Base-by-base conservation (phyloP, 1,140 invertebrate species). In the Portunus trituberculatus region DNA sequence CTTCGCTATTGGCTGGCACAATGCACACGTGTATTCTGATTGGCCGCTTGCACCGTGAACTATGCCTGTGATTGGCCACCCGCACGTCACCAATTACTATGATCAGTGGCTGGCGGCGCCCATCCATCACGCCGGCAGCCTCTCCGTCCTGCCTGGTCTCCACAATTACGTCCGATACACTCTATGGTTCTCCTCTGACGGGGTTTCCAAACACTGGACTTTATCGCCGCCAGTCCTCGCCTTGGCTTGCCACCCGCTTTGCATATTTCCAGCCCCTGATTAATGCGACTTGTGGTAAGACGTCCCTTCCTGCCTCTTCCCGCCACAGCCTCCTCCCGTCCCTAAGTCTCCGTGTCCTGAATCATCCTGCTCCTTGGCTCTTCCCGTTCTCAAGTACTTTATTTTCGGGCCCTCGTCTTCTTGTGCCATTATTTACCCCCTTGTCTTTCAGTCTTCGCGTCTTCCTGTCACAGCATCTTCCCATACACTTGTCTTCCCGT, bases 31-130 rank as follows among this genome's bases (percentile, higher is more conserved):
- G 20, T 6, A 3, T 46, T 83, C 59, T 91, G 76, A 91, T 95
- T 86, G 89, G 89, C 90, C 52, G 32, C 12, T 59, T 91, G 94
- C 67, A 83, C 48, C 82, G 94, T 95, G 94, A 95, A 95, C 94
- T 95, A 95, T 95, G 94, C n/a, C 82, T 95, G 39, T 52, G 28
- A 95, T 95, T 95, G 94, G 94, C 46, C 67, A 82, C 48, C 20
- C 20, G n/a, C 94, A 39, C 67, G 32, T 46, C 90, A 91, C 31
- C 94, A 87, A 91, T 92, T 92, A 91, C 89, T 91, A 91, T 95
- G 94, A 95, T 95, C 90, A 95, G 76, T 86, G 39, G 90, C n/a
- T 52, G 76, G 94, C 82, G 82, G 67, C 0, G n/a, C 4, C 90
- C 46, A 95, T 95, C 94, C 82, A 95, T 95, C 94, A 95, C 45